These are phyloP conservation scores for Polydrusus tereticollis DNA, from an alignment of 2,888 invertebrate genomes.

Conservation along the genomic window DNA sequence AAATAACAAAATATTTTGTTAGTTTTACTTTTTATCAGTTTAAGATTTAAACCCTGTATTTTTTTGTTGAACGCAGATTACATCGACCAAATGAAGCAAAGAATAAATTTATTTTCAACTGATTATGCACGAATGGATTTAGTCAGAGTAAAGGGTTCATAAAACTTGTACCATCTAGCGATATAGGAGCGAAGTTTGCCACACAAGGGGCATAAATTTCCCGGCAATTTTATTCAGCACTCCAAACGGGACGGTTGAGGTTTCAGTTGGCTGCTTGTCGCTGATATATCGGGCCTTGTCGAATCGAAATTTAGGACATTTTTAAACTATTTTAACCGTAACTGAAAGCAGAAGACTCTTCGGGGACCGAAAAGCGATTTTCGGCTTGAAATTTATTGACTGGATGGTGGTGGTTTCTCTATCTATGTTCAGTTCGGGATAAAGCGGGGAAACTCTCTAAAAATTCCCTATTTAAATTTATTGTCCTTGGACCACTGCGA, in stretches of 20 bases:
- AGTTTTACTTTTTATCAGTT: not conserved
- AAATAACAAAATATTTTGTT: not conserved
- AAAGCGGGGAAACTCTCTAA: not conserved
- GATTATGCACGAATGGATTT: slow-evolving; percentile 47
- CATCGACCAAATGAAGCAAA: not conserved
- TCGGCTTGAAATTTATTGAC: slow-evolving; percentile 12
- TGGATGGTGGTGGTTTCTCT: not conserved
- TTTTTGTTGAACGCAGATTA: not conserved
- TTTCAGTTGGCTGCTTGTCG: slow-evolving; percentile 25
- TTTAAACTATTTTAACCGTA: slow-evolving; percentile 24
- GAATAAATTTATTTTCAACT: slow-evolving; percentile 20
- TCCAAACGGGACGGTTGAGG: slow-evolving; percentile 20
- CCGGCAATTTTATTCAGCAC: slow-evolving; percentile 23
- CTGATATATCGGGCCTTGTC: slow-evolving; percentile 22
- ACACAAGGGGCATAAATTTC: slow-evolving; percentile 27
- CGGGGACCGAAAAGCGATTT: slow-evolving; percentile 5
- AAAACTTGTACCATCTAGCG: slow-evolving; percentile 43
- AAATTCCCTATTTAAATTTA: no score
- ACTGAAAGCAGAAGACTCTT: slow-evolving; percentile 22
- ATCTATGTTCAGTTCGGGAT: not conserved
- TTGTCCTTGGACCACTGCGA: no score
- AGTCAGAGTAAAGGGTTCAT: slow-evolving; percentile 50
- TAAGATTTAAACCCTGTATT: not conserved
- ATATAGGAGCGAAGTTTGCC: slow-evolving; percentile 9
- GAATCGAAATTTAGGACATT: slow-evolving; percentile 23